phyloP scores from a whole-genome alignment of 2,113 vertebrate genomes.

The Cyanocitta stelleri region DNA sequence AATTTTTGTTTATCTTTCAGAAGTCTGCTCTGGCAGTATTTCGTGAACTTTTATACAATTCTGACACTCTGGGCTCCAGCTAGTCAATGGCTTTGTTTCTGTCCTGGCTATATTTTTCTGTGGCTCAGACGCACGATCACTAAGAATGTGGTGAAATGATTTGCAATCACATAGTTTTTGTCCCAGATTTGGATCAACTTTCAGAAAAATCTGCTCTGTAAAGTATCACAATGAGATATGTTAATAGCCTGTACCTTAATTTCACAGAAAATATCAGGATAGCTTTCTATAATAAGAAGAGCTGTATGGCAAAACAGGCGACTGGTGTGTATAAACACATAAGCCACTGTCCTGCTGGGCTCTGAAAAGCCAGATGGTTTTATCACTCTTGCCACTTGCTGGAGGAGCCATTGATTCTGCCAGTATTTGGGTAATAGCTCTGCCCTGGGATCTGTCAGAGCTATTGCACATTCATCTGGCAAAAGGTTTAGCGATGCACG shows the following conservation, averaged over 20 bases:
- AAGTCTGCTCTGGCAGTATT: background rate
- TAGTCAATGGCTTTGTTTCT: background rate
- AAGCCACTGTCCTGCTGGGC: background rate
- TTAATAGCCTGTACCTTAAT: background rate
- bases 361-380: constrained; percentile 8
- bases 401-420: background rate
- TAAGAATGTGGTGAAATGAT: background rate
- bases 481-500: background rate
- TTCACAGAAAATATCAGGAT: background rate
- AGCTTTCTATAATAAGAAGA: background rate
- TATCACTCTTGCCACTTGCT: background rate
- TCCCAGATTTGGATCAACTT: background rate
- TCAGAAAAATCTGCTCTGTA: background rate
- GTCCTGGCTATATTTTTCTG: background rate
- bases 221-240: background rate
- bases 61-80: background rate
- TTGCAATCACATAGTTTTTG: background rate
- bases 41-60: background rate
- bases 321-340: background rate
- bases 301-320: background rate
- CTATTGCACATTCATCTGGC: constrained; percentile 12
- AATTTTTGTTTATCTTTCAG: background rate
- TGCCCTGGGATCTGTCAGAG: background rate
- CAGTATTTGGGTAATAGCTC: constrained; percentile 21
- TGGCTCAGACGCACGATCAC: background rate